Evolutionary conservation across 2,888 invertebrate species (phyloP).

Genomic region (Nipponacmea schrenckii): DNA sequence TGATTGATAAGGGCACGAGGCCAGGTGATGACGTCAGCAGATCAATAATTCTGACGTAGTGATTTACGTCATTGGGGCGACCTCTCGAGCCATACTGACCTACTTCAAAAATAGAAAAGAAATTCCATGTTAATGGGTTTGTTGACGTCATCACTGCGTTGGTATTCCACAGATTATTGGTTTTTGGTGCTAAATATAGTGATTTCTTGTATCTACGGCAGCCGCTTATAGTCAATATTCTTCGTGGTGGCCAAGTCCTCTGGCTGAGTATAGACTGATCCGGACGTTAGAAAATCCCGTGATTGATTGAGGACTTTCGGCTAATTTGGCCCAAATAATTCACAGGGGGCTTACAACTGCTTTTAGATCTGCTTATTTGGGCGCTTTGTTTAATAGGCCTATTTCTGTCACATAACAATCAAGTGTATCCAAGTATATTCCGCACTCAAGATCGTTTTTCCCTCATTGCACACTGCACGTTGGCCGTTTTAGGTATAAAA

Average conservation of each 20-base stretch:
- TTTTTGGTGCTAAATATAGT: not conserved
- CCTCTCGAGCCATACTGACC: not conserved
- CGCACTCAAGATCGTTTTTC: too few species aligned
- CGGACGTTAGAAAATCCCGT: too few species aligned
- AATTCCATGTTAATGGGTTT: not conserved
- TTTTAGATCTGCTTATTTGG: too few species aligned
- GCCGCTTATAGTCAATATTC: not conserved
- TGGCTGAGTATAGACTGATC: not conserved
- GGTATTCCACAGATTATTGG: not conserved
- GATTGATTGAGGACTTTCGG: too few species aligned
- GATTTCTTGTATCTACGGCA: not conserved
- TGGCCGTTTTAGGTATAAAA: too few species aligned
- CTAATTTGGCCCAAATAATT: too few species aligned
- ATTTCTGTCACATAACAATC: too few species aligned
- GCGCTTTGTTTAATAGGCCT: too few species aligned
- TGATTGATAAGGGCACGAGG: slow-evolving; percentile 19
- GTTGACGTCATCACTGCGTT: not conserved
- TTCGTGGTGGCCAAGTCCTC: not conserved
- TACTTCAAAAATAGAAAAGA: not conserved
- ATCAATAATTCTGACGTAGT: slow-evolving; percentile 4
- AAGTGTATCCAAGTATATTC: too few species aligned
- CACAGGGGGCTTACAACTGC: too few species aligned
- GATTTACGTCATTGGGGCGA: slow-evolving; percentile 1
- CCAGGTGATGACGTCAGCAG: slow-evolving; percentile 17
- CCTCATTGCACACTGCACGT: too few species aligned